Percentiles rank a stretch among this genome's conserved stretches.
Conservation (phyloP, 1,140 invertebrate species). For the Drosophila ohnishii region DNA sequence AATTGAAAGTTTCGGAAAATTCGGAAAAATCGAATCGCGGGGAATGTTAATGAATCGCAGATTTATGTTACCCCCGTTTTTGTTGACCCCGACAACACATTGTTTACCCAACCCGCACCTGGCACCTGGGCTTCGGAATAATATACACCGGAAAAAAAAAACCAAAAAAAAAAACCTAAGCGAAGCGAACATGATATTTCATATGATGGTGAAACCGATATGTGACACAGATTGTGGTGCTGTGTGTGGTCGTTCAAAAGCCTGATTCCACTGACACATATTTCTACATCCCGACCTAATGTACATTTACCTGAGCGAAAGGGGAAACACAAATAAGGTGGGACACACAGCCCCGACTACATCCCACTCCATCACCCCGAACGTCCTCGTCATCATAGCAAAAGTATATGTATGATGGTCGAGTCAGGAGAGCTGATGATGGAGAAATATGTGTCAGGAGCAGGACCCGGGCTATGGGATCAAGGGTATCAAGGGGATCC, state of each 20-base stretch:
- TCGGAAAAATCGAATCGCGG: background rate
- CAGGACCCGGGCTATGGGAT: background rate
- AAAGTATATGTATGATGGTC: background rate
- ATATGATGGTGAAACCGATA: conserved; percentile 10
- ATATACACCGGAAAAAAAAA: conserved; percentile 7
- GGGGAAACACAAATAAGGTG: background rate
- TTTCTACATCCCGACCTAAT: conserved; percentile 38
- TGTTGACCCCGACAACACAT: conserved; percentile 52
- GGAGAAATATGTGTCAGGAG: conserved; percentile 8
- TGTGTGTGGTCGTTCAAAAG: conserved; percentile 12
- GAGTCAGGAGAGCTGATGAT: conserved; percentile 1
- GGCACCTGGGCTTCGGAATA: conserved; percentile 19
- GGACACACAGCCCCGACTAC: background rate
- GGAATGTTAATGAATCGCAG: conserved; percentile 47
- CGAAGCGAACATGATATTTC: conserved; percentile 9
- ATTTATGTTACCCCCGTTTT: conserved; percentile 39
- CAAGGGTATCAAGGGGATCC: background rate
- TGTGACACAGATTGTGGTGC: background rate
- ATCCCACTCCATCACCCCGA: conserved; percentile 2
- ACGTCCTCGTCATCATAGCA: conserved; percentile 1
- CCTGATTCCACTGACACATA: conserved; percentile 39
- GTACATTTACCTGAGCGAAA: conserved; percentile 20
- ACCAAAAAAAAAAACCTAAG: background rate
- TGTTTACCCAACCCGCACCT: conserved; percentile 52
- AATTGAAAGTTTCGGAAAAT: background rate